These are phyloP conservation scores for Teleopsis dalmanni DNA, from an alignment of 1,140 invertebrate genomes.

Conservation along the genomic window DNA sequence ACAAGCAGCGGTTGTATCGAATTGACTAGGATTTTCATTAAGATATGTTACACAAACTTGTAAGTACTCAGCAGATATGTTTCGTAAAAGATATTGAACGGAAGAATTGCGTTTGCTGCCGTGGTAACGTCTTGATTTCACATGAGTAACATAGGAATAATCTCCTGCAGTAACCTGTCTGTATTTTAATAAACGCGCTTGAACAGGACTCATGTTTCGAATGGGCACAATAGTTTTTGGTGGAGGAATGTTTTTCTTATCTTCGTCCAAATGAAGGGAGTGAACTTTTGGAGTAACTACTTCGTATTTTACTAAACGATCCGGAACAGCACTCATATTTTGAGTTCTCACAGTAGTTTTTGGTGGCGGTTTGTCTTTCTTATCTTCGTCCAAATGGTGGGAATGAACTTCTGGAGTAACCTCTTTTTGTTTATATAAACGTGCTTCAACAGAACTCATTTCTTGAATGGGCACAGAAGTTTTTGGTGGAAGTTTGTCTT, in stretches of 20 bases:
- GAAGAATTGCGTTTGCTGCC: conserved; percentile 24
- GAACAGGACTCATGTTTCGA: conserved; percentile 25
- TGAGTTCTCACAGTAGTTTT: conserved; percentile 1
- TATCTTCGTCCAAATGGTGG: too few relatives aligned
- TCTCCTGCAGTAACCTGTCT: conserved; percentile 14
- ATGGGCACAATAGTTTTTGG: conserved; percentile 10
- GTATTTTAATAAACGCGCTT: conserved; percentile 21
- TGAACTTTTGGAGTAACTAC: too few relatives aligned
- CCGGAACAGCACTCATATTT: neutral
- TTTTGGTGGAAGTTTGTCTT: too few relatives aligned
- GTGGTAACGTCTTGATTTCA: too few relatives aligned
- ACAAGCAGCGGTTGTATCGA: conserved; percentile 36
- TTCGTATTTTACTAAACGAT: too few relatives aligned
- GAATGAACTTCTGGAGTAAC: too few relatives aligned
- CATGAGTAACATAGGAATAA: conserved; percentile 21
- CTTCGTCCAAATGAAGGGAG: too few relatives aligned
- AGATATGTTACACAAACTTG: conserved; percentile 38
- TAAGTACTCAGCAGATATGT: conserved; percentile 37
- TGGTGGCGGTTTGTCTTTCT: neutral
- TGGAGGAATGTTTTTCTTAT: too few relatives aligned
- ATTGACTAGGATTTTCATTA: conserved; percentile 40
- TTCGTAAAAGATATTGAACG: conserved; percentile 26
- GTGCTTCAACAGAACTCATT: too few relatives aligned
- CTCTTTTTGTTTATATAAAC: too few relatives aligned
- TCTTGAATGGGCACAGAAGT: too few relatives aligned